Conservation (phyloP, 2,797 vertebrate species). For the Podargus strigoides region DNA sequence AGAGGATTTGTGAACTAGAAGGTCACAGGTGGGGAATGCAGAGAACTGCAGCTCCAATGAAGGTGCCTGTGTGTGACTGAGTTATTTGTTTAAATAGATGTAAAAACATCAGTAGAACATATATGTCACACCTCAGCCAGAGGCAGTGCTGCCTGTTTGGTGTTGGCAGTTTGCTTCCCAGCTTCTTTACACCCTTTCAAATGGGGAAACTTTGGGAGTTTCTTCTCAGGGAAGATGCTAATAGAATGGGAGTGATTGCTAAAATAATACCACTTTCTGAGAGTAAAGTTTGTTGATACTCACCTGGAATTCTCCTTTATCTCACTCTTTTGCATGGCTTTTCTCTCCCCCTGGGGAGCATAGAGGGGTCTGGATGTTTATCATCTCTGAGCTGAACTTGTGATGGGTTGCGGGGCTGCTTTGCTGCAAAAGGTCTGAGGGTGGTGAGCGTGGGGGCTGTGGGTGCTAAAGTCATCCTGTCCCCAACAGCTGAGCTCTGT, state of each 20-base stretch:
- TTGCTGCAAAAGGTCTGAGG: fast-evolving
- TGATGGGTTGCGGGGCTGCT: neutral
- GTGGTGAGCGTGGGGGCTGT: neutral
- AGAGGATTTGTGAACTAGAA: neutral
- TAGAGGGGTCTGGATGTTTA: neutral
- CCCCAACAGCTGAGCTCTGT: fast-evolving
- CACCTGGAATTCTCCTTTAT: neutral
- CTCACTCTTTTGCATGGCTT: neutral
- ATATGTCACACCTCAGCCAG: neutral
- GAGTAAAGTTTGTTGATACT: neutral
- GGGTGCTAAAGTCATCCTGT: neutral
- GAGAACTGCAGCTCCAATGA: neutral
- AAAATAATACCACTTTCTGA: neutral
- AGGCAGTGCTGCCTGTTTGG: neutral
- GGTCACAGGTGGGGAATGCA: neutral
- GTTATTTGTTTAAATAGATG: neutral
- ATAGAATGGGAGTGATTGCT: neutral
- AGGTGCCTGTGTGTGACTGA: neutral
- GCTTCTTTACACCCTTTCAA: neutral
- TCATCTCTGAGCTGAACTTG: neutral
- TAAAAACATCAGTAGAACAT: neutral
- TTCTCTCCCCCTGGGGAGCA: neutral
- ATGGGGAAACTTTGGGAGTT: neutral
- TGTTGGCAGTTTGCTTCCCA: neutral
- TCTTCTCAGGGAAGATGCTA: neutral